phyloP scores from a whole-genome alignment of 92 coral and sea anemone genomes.

The Actinernus sp. region DNA sequence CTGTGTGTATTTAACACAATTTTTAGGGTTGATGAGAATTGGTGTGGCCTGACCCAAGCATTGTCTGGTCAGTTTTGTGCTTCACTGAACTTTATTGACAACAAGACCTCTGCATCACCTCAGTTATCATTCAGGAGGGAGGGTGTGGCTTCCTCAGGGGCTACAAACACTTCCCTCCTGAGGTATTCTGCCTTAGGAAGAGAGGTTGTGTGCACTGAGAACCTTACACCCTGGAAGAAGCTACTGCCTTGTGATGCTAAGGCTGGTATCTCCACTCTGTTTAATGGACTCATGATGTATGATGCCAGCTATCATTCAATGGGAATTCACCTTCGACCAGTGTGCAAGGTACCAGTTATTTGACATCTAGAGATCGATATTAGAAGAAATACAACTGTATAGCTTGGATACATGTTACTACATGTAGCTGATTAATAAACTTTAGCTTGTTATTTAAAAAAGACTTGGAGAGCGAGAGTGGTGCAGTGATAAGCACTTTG shows the following conservation, averaged over 20 bases:
- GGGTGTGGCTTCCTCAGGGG: slow-evolving; percentile 69
- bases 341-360: slow-evolving; percentile 73
- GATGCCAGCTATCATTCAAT: slow-evolving; percentile 86
- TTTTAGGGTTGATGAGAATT: slow-evolving; percentile 83
- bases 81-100: slow-evolving; percentile 93
- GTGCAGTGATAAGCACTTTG: too few species aligned
- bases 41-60: slow-evolving; percentile 95
- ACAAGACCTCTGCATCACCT: slow-evolving; percentile 87
- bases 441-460: too few species aligned
- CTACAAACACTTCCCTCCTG: slow-evolving; percentile 61
- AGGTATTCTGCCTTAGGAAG: slow-evolving; percentile 93
- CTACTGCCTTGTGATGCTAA: slow-evolving; percentile 98
- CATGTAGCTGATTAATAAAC: too few species aligned
- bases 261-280: slow-evolving; percentile 95
- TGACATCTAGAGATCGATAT: background rate
- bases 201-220: slow-evolving; percentile 96
- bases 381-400: too few species aligned
- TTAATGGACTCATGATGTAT: slow-evolving; percentile 87
- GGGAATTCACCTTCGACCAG: slow-evolving; percentile 86
- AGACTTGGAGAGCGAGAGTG: too few species aligned
- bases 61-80: slow-evolving; percentile 99
- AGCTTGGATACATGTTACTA: too few species aligned
- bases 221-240: slow-evolving; percentile 98
- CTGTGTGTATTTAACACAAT: too few species aligned
- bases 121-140: slow-evolving; percentile 85